Evolutionary conservation across 2,113 vertebrate species (phyloP).

Genomic region (Riparia riparia): DNA sequence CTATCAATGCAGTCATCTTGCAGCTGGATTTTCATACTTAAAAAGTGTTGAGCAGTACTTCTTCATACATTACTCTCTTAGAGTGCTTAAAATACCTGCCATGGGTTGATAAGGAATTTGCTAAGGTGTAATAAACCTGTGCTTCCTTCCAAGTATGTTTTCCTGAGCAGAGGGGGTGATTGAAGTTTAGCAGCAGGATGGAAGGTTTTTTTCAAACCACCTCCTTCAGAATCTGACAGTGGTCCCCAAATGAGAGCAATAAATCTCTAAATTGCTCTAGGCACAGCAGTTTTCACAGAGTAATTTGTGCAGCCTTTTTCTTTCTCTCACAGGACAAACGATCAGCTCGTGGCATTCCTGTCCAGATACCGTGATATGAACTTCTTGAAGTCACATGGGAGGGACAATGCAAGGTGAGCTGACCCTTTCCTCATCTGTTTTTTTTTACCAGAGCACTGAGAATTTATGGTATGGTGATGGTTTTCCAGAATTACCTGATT

Average conservation of each 20-base stretch:
- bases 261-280: not conserved
- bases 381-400: slow-evolving; percentile 97
- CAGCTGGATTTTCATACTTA: not conserved
- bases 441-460: not conserved
- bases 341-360: slow-evolving; percentile 95
- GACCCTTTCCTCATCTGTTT: not conserved
- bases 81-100: not conserved
- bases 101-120: not conserved
- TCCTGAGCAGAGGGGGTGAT: not conserved
- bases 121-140: not conserved
- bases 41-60: not conserved
- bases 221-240: not conserved
- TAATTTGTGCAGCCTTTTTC: not conserved
- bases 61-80: not conserved
- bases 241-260: not conserved
- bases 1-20: not conserved
- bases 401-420: slow-evolving; percentile 95
- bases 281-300: not conserved
- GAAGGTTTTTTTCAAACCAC: not conserved
- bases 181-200: not conserved
- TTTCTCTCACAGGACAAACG: slow-evolving; percentile 87
- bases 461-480: not conserved
- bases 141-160: not conserved
- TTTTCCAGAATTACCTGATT: not conserved
- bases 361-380: slow-evolving; percentile 97